Conservation (phyloP, 2,888 invertebrate species). For the Eupithecia dodoneata region DNA sequence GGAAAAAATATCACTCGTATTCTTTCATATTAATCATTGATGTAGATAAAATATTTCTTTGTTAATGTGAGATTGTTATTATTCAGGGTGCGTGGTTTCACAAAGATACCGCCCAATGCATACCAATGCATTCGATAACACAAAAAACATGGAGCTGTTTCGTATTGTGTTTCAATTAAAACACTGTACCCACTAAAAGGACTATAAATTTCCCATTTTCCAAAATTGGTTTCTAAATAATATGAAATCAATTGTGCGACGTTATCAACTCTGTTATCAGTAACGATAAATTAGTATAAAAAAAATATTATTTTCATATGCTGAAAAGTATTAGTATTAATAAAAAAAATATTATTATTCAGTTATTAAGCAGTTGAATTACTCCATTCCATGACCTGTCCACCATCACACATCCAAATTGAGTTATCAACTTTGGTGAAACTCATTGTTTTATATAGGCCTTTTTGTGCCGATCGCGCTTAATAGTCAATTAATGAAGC, state of each 20-base stretch:
- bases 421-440: constrained; percentile 83
- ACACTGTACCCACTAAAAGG: too few relatives aligned
- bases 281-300: too few relatives aligned
- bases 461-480: constrained; percentile 79
- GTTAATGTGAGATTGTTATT: constrained; percentile 66
- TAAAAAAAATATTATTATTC: background rate
- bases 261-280: background rate
- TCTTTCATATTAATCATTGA: constrained; percentile 43
- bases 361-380: background rate
- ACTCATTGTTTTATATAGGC: constrained; percentile 80
- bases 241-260: background rate
- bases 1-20: too few relatives aligned
- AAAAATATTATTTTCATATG: too few relatives aligned
- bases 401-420: constrained; percentile 67
- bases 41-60: constrained; percentile 58
- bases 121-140: constrained; percentile 50
- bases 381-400: constrained; percentile 53
- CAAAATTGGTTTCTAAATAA: background rate
- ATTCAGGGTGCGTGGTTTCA: constrained; percentile 70
- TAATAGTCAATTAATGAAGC: constrained; percentile 82
- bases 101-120: constrained; percentile 68
- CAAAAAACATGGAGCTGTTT: background rate
- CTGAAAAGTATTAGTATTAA: too few relatives aligned
- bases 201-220: too few relatives aligned
- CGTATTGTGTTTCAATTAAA: background rate